Base-by-base conservation (phyloP, 2,888 invertebrate species). In the Chirona hameri region DNA sequence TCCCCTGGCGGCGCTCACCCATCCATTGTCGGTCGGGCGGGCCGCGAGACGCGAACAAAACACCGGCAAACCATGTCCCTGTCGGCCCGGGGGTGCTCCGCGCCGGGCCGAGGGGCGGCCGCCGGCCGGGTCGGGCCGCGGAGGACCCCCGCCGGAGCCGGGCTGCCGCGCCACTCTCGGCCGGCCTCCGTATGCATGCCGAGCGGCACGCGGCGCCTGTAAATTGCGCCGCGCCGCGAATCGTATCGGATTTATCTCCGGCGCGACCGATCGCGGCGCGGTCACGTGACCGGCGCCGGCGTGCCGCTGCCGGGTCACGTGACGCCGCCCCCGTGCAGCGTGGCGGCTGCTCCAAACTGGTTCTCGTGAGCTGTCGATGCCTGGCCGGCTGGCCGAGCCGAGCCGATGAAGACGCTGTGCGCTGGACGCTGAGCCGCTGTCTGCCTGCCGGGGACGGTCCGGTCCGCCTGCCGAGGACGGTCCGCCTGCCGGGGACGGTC, bases 121-220 rank as follows among this genome's bases (percentile, higher is more conserved):
- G 69, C 27, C n/a, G 65, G 1, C n/a, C 27, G 27, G 65, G 5
- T 9, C 4, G 27, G 65, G 65, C n/a, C 69, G 27, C 2, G 14
- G 27, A 10, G 29, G 69, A 29, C 27, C 24, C 24, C 60, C 24
- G 24, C 60, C 60, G 52, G 52, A 52, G 52, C 60, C 24, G 60
- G 60, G 60, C 60, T 14, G 55, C 60, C 60, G 60, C 24, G 1
- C 60, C 7, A 18, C 15, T 14, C 55, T 3, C 60, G 24, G 60
- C 60, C 60, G 60, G 24, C 55, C 69, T 24, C 27, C 27, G 69
- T 69, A 69, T 69, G 69, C 69, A 69, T 69, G 69, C 69, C 69
- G 69, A 52, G 52, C 52, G 15, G 15, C 52, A 12, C 52, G 12
- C 69, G 69, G n/a, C 1, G 27, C 27, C 29, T n/a, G 69, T 29